Percentiles rank a stretch among this genome's conserved stretches.
Conservation (phyloP, 2,113 vertebrate species). For the Sisor rabdophorus region DNA sequence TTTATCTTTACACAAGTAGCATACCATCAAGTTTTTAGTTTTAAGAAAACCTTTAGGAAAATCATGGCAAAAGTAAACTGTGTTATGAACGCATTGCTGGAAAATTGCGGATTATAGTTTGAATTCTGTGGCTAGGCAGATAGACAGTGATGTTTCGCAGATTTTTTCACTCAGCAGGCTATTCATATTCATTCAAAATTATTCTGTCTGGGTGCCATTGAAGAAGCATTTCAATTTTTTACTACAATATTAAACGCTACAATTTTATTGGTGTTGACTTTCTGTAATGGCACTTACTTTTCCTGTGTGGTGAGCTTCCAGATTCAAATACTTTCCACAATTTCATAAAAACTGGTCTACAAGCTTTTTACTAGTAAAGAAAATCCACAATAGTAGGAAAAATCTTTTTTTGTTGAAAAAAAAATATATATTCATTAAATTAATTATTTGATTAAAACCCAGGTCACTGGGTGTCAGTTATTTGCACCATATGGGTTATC, state of each 20-base stretch:
- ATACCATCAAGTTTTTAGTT: not conserved
- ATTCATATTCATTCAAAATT: conserved; percentile 27
- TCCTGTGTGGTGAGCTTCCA: not conserved
- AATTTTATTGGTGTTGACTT: conserved; percentile 44
- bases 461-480: not conserved
- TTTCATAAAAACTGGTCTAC: conserved; percentile 1
- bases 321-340: conserved; percentile 35
- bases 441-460: conserved; percentile 35
- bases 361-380: not conserved
- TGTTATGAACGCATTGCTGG: not conserved
- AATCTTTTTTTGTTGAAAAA: conserved; percentile 13
- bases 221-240: conserved; percentile 24
- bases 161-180: conserved; percentile 29
- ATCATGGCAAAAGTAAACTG: conserved; percentile 14
- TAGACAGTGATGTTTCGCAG: conserved; percentile 9
- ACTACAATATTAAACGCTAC: conserved; percentile 23
- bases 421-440: no score
- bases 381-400: not conserved
- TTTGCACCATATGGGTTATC: not conserved
- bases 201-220: conserved; percentile 36
- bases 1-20: not conserved
- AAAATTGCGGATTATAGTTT: conserved; percentile 22
- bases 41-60: conserved; percentile 22
- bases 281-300: conserved; percentile 23
- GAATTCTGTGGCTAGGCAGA: conserved; percentile 21